phyloP scores from a whole-genome alignment of 2,113 vertebrate species.

The Cariama cristata region DNA sequence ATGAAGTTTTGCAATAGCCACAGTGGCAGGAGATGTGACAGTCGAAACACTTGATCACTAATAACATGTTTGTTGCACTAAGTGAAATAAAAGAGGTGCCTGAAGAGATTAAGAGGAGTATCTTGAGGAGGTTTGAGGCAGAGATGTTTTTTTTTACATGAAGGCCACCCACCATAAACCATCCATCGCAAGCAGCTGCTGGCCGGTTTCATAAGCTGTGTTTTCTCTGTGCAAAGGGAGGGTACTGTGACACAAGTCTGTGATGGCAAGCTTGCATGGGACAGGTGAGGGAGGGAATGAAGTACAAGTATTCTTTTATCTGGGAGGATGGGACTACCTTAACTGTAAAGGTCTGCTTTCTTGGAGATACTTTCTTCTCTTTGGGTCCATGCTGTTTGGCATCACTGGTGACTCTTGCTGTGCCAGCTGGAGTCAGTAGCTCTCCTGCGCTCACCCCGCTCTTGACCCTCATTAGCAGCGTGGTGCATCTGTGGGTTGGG shows the following conservation, averaged over 20 bases:
- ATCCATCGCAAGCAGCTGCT: neutral
- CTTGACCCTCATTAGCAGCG: neutral
- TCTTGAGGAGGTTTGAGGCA: neutral
- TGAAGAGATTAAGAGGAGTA: neutral
- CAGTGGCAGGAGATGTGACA: neutral
- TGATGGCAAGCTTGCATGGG: conserved; percentile 39
- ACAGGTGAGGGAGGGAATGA: conserved; percentile 1
- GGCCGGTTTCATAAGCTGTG: neutral
- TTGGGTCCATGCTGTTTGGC: neutral
- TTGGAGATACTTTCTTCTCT: neutral
- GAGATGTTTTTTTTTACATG: neutral
- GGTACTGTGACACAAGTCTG: neutral
- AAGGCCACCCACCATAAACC: neutral
- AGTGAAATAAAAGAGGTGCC: neutral
- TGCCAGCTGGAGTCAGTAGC: neutral
- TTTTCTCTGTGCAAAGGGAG: conserved; percentile 37
- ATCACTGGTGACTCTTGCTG: neutral
- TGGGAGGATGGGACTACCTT: neutral
- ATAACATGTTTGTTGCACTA: neutral
- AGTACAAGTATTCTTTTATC: conserved; percentile 24
- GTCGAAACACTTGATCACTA: neutral
- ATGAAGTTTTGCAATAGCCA: neutral
- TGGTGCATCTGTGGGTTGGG: neutral
- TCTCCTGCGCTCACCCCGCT: neutral
- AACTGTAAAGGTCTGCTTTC: neutral